Evolutionary conservation across 2,797 vertebrate species (phyloP), one percentile per base, ranked within the genome.

Genomic region (Lacerta agilis): DNA sequence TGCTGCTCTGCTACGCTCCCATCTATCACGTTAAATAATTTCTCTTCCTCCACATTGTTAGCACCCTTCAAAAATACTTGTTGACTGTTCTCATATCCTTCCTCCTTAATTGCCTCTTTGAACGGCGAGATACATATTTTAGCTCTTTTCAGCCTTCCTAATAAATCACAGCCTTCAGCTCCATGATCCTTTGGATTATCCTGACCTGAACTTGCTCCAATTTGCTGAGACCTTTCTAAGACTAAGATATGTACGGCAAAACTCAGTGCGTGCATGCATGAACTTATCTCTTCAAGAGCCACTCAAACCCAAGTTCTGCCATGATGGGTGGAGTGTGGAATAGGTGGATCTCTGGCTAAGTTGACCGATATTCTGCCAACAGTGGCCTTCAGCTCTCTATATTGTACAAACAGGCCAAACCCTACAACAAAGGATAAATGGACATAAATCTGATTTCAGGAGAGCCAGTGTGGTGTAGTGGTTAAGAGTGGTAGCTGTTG

Each of bases 1-100:
- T 17, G n/a, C 66, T 64, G 41, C 38, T 64, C 36, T 38, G 45
- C 72, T 87, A 86, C 82, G 85, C 79, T 71, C 45, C 41, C 86
- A 81, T 86, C 71, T 91, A 91, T 83, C 89, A 89, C 0, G 0
- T 79, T 90, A 93, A 92, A 90, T 89, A 92, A 91, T 93, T 94
- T 88, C 82, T 91, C 20, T 61, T 91, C 87, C 88, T 79, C 79
- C 91, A 84, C 75, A 76, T 5, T 79, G 90, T 86, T 94, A 92
- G 58, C 87, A 87, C 80, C 87, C 82, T 90, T 91, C 92, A 92
- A 58, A 93, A 91, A 82, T 92, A 27, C 88, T 89, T 71, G 33
- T 92, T 94, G 90, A 93, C 0, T 1, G 83, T 89, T 69, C 83
- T 91, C 11, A 6, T 36, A 61, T 61, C 77, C 41, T 72, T 86